A percentile compares a stretch with the other conserved stretches of the same genome.
phyloP scores from a whole-genome alignment of 23 tunicate species.

The Trididemnum nubilum region DNA sequence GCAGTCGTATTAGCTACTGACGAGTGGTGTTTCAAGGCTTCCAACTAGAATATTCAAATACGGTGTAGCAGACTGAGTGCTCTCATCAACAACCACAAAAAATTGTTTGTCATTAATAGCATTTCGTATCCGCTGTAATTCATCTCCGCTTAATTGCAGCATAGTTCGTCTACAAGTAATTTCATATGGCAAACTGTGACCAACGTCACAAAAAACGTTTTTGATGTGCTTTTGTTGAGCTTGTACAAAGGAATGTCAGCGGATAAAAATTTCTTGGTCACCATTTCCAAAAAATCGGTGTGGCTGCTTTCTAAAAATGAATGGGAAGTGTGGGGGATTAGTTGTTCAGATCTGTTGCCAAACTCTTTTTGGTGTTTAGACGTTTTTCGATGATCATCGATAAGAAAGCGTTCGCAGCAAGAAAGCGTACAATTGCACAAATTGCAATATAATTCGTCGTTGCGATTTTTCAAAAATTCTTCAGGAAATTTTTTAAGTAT shows the following conservation, averaged over 20 bases:
- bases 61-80: background rate
- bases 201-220: background rate
- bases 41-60: slow-evolving; percentile 19
- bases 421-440: background rate
- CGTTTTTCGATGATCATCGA: slow-evolving; percentile 3
- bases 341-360: background rate
- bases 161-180: slow-evolving; percentile 12
- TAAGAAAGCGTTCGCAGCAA: background rate
- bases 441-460: slow-evolving; percentile 7
- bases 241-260: slow-evolving; percentile 4
- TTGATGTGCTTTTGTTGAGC: background rate
- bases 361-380: slow-evolving; percentile 11
- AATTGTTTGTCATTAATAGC: slow-evolving; percentile 9
- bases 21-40: background rate
- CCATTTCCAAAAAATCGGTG: slow-evolving; percentile 7
- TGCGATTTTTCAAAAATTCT: background rate
- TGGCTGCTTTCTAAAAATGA: background rate
- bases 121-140: background rate
- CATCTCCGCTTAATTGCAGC: background rate
- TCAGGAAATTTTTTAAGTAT: background rate
- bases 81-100: slow-evolving; percentile 33
- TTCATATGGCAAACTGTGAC: slow-evolving; percentile 9
- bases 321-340: background rate
- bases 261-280: slow-evolving; percentile 19
- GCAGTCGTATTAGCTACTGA: background rate